These are phyloP conservation scores for Aphrocallistes beatrix DNA, from an alignment of 37 sponge, comb jelly and placozoan species.

Conservation along the genomic window DNA sequence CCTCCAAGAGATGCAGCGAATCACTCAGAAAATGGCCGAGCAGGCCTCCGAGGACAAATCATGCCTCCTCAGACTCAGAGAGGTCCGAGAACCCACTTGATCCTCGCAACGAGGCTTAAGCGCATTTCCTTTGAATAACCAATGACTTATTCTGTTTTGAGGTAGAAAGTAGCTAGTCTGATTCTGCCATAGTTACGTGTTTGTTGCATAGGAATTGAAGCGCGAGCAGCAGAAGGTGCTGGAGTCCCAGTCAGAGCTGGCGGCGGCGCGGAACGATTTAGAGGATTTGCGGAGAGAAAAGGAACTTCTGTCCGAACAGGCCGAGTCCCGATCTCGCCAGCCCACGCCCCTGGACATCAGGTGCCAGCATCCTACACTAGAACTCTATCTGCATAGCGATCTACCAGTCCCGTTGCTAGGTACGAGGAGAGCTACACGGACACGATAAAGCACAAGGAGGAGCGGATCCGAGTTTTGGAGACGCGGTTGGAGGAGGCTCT, in stretches of 20 bases:
- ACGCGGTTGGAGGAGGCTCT: constrained; percentile 40
- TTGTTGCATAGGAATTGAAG: background rate
- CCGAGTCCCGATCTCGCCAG: background rate
- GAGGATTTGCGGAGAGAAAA: constrained; percentile 24
- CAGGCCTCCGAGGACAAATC: constrained; percentile 53
- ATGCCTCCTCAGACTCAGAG: constrained; percentile 53
- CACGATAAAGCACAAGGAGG: constrained; percentile 62
- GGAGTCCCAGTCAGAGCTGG: background rate
- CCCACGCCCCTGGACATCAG: background rate
- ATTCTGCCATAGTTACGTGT: background rate
- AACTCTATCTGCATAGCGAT: constrained; percentile 15
- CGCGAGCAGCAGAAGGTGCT: background rate
- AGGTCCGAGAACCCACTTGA: no score
- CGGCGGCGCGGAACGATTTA: background rate
- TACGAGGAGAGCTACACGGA: constrained; percentile 50
- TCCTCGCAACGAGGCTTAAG: no score
- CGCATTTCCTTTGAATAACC: no score
- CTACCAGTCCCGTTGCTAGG: constrained; percentile 41
- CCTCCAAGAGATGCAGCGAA: constrained; percentile 41
- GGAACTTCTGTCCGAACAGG: background rate
- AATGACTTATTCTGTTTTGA: no score
- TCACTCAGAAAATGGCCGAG: constrained; percentile 43
- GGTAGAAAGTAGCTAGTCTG: no score
- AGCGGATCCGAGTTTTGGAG: constrained; percentile 58
- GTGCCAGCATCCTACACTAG: background rate